Evolutionary conservation across 2,888 invertebrate genomes (phyloP), one percentile per base, ranked within the genome.

Genomic region (Andrena bucephala): DNA sequence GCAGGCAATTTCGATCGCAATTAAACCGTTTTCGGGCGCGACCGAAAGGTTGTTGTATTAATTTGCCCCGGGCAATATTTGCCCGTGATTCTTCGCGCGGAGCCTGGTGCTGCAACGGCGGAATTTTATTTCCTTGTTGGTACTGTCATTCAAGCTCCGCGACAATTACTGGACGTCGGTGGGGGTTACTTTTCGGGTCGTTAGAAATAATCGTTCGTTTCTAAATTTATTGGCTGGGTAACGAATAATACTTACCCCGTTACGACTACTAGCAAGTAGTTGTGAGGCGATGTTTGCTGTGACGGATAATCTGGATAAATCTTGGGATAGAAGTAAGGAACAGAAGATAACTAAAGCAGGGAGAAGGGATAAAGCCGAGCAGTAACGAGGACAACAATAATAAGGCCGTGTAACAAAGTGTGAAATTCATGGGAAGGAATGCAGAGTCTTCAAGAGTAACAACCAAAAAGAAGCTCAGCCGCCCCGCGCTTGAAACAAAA

Each of bases 1-100:
- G 48, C 68, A 57, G 52, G 31, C 77, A 84, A 84, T 85, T 75
- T 52, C 69, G 20, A 67, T 74, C 52, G 78, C 77, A 86, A 85
- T 84, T 81, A 81, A 57, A 77, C 72, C 67, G 75, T 29, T 77
- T 81, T 75, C 72, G 66, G 74, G 78, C 73, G 70, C 50, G 36
- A 20, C 36, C 27, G 68, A 59, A 42, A 60, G 54, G 50, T 42
- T 54, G 57, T 63, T 10, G 52, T 65, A 73, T 62, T 77, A 81
- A 78, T 81, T 80, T 67, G 62, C 71, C 31, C 33, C 63, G 13
- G 76, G 52, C 63, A 50, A 78, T 77, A 65, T 81, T 78, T 63
- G 72, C 57, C 63, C 27, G 36, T 57, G 20, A 50, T 31, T 65
- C 48, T 57, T 24, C 20, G 13, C 20, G 20, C 57, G n/a, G 27